These are phyloP conservation scores for Pristiophorus japonicus DNA, from an alignment of 2,113 vertebrate genomes.

Conservation along the genomic window DNA sequence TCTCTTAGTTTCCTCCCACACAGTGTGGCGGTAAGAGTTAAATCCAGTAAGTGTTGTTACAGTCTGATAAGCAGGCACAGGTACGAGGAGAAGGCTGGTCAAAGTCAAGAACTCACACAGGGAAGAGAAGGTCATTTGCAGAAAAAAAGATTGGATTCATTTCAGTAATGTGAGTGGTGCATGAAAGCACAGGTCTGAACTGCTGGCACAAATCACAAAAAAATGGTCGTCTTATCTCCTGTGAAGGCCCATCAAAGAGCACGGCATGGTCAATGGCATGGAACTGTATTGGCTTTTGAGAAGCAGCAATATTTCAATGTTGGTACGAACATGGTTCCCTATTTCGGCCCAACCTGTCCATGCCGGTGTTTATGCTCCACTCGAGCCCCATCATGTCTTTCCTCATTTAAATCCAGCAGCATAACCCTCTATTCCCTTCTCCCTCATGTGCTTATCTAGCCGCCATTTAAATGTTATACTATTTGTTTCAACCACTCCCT, in stretches of 20 bases:
- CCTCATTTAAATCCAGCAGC: too few relatives aligned
- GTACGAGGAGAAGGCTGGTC: not conserved
- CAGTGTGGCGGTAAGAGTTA: not conserved
- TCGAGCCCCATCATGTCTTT: too few relatives aligned
- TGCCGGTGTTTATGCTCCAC: too few relatives aligned
- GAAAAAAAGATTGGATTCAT: not conserved
- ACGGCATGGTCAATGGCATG: not conserved
- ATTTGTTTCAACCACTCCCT: too few relatives aligned
- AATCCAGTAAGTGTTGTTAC: not conserved
- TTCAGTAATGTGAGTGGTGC: not conserved
- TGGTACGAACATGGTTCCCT: not conserved
- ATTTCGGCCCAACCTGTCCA: not conserved
- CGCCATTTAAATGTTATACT: too few relatives aligned
- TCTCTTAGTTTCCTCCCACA: not conserved
- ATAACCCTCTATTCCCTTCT: too few relatives aligned
- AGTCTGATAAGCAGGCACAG: not conserved
- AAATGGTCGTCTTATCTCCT: not conserved
- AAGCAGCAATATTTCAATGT: not conserved
- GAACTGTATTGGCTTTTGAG: not conserved
- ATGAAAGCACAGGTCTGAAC: not conserved
- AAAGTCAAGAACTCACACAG: not conserved
- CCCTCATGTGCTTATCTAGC: too few relatives aligned
- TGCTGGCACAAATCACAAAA: not conserved
- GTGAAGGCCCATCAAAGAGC: not conserved
- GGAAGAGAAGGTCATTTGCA: not conserved